phyloP scores from a whole-genome alignment of 2,113 vertebrate species.

The Tetrao urogallus region DNA sequence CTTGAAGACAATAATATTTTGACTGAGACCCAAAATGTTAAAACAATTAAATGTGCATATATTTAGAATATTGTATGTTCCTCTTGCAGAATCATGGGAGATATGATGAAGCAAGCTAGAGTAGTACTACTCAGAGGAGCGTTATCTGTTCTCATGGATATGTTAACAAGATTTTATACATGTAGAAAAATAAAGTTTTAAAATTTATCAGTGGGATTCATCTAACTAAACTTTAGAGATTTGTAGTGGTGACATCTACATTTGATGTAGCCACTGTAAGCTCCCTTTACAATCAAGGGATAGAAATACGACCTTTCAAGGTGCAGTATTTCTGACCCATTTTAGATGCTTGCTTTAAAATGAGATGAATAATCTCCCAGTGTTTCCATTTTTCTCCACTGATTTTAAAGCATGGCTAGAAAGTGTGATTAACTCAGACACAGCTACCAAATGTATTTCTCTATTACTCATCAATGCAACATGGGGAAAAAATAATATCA shows the following conservation, averaged over 20 bases:
- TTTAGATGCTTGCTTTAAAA: background rate
- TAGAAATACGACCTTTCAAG: background rate
- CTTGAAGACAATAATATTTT: slow-evolving; percentile 22
- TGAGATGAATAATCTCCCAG: background rate
- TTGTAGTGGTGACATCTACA: background rate
- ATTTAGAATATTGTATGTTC: slow-evolving; percentile 1
- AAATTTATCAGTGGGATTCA: background rate
- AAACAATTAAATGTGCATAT: background rate
- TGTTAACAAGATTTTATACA: background rate
- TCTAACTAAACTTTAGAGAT: background rate
- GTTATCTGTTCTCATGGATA: background rate
- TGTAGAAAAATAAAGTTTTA: background rate
- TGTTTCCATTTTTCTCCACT: background rate
- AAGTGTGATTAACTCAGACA: background rate
- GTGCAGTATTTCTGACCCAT: background rate
- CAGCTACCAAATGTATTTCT: background rate
- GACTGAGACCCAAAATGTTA: slow-evolving; percentile 12
- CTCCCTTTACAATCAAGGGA: background rate
- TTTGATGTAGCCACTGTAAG: background rate
- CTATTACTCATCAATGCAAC: background rate
- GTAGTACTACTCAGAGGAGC: background rate
- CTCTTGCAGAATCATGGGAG: background rate
- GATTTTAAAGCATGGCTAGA: background rate
- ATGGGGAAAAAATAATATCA: background rate
- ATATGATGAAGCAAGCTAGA: background rate